Percentiles rank a stretch among this genome's conserved stretches.
Conservation (phyloP, 2,113 vertebrate genomes). For the Rhinoderma darwinii region DNA sequence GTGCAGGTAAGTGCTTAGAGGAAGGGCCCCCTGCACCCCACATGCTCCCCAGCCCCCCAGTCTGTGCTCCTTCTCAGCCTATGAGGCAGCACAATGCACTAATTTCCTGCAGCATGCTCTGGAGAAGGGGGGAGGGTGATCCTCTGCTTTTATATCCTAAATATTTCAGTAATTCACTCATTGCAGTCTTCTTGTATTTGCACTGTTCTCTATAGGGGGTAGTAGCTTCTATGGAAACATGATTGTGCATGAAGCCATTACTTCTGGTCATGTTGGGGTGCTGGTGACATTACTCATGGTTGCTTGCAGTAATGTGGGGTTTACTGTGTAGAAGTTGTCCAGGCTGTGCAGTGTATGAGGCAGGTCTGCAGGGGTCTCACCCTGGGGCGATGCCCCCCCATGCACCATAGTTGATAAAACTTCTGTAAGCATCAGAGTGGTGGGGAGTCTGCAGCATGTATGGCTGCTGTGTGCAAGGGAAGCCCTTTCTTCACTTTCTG, state of each 20-base stretch:
- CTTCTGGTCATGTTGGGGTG: background rate
- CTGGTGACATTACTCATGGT: background rate
- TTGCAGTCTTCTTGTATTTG: background rate
- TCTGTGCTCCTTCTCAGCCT: constrained; percentile 16
- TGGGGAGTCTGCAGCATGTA: background rate
- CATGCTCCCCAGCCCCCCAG: background rate
- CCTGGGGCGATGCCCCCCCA: background rate
- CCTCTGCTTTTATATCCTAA: constrained; percentile 29
- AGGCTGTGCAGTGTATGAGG: background rate
- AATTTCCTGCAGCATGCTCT: constrained; percentile 57
- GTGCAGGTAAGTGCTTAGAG: constrained; percentile 23
- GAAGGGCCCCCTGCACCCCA: background rate
- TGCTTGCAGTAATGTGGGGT: background rate
- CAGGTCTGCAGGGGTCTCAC: background rate
- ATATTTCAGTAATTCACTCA: constrained; percentile 6
- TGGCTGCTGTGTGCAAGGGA: background rate
- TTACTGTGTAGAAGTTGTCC: background rate
- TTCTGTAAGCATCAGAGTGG: background rate
- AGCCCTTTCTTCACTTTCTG: background rate
- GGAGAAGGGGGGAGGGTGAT: constrained; percentile 41
- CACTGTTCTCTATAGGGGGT: background rate
- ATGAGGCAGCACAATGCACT: constrained; percentile 41
- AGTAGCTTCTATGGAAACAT: constrained; percentile 1
- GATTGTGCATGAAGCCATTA: constrained; percentile 17
- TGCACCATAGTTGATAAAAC: constrained; percentile 1